These are phyloP conservation scores for Tridacna gigas DNA, from an alignment of 2,888 invertebrate genomes.

Conservation along the genomic window DNA sequence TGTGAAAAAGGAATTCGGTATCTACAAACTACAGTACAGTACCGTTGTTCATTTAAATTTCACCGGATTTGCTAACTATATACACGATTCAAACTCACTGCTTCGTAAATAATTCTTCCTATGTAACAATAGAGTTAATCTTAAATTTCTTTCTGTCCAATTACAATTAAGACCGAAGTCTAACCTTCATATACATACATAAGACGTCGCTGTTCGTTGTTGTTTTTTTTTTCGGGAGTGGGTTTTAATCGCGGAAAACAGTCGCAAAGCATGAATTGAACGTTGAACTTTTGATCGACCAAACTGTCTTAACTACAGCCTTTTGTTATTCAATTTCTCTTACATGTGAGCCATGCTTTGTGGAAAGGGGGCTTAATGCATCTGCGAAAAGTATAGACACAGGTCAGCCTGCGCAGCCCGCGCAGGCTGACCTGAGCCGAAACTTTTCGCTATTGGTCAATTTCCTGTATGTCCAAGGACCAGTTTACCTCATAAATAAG, in stretches of 20 bases:
- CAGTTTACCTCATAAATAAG: too few relatives aligned
- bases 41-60: too few relatives aligned
- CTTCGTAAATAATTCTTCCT: not conserved
- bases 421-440: too few relatives aligned
- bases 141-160: not conserved
- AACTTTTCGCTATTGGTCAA: too few relatives aligned
- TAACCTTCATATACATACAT: not conserved
- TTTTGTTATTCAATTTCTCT: not conserved
- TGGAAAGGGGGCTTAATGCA: too few relatives aligned
- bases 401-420: too few relatives aligned
- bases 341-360: too few relatives aligned
- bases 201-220: not conserved
- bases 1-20: too few relatives aligned
- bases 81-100: not conserved
- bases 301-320: not conserved
- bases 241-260: not conserved
- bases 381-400: too few relatives aligned
- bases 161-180: not conserved
- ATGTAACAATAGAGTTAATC: not conserved
- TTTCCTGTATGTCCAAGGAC: too few relatives aligned
- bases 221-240: not conserved
- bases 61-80: too few relatives aligned
- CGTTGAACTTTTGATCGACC: not conserved
- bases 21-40: too few relatives aligned
- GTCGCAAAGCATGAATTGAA: not conserved